Base-by-base conservation (phyloP, 1,140 invertebrate genomes). In the Brachionus sp. region DNA sequence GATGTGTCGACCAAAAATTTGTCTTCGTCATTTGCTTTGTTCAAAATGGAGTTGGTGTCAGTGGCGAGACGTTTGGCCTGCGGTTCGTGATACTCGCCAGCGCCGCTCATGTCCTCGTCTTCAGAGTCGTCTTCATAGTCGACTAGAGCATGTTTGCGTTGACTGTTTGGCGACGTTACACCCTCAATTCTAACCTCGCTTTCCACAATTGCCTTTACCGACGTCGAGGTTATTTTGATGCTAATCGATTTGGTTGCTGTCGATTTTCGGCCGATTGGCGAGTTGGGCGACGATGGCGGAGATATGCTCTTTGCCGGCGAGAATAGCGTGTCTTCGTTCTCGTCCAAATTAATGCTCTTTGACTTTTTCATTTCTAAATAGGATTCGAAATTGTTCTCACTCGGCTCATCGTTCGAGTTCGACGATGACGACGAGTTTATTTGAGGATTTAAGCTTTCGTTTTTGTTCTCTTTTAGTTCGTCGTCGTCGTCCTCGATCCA, bases 401-500 rank as follows among this genome's bases (percentile, higher is more conserved):
- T 35, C 19, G 39, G 23, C 12, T 70, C 33, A 12, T 35, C 29
- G 35, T 35, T 46, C 7, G 70, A 46, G 44, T 44, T 46, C 10
- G 39, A 46, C 0, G 70, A 46, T 23, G 70, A 46, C n/a, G 70
- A 46, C 39, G 70, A 75, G 35, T 35, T 68, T 19, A 75, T 13
- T 2, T 37, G 66, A 50, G 19, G 53, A 37, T 75, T n/a, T 12
- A 46, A 19, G 25, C 4, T 37, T 19, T 35, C 23, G 13, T 33
- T 80, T 3, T 62, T 62, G 16, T 23, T 46, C 42, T 23, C 39
- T 33, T 73, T 39, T 12, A 16, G 35, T 0, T 53, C 46, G 9
- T 78, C 75, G 33, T 80, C 77, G 12, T 80, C 77, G 3, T 80
- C 77, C 35, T 80, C 77, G n/a, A 80, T 68, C 85, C 84, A 87